These are phyloP conservation scores for Zaprionus nigranus DNA, from an alignment of 1,140 invertebrate genomes.

Conservation along the genomic window DNA sequence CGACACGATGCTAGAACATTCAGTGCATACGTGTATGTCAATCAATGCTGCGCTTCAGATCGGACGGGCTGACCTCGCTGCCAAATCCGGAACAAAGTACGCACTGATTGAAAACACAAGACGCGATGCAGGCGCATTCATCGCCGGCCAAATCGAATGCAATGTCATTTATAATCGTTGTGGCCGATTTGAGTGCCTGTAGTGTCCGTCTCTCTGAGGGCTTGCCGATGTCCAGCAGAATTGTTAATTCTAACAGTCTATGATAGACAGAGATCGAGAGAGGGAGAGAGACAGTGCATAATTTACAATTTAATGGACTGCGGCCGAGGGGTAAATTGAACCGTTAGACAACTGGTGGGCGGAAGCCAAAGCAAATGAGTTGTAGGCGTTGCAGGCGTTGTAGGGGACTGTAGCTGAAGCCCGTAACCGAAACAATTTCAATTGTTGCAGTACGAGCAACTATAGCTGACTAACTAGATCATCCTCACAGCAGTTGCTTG, in stretches of 20 bases:
- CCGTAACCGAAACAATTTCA: conserved; percentile 54
- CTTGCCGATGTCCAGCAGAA: conserved; percentile 47
- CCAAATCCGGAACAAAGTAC: conserved; percentile 27
- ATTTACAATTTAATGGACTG: conserved; percentile 65
- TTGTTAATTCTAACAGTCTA: conserved; percentile 52
- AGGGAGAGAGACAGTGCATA: conserved; percentile 34
- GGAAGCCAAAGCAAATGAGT: conserved; percentile 33
- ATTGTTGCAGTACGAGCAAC: conserved; percentile 36
- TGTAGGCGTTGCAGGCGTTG: conserved; percentile 19
- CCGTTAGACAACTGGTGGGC: conserved; percentile 35
- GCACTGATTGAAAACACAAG: conserved; percentile 57
- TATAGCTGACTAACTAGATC: not conserved
- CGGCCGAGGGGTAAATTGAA: conserved; percentile 33
- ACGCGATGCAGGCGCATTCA: conserved; percentile 71
- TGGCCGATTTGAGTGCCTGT: conserved; percentile 28
- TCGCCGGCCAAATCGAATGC: conserved; percentile 42
- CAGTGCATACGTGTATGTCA: not conserved
- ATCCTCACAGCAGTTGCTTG: not conserved
- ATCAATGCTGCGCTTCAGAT: not conserved
- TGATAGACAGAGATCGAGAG: conserved; percentile 21
- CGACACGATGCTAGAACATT: not conserved
- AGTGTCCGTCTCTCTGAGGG: not conserved
- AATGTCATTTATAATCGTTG: conserved; percentile 82
- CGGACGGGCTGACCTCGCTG: conserved; percentile 33
- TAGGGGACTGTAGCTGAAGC: conserved; percentile 3